Percentiles rank a stretch among this genome's conserved stretches.
Evolutionary conservation across 2,113 vertebrate species (phyloP).

Genomic region (Parus major): DNA sequence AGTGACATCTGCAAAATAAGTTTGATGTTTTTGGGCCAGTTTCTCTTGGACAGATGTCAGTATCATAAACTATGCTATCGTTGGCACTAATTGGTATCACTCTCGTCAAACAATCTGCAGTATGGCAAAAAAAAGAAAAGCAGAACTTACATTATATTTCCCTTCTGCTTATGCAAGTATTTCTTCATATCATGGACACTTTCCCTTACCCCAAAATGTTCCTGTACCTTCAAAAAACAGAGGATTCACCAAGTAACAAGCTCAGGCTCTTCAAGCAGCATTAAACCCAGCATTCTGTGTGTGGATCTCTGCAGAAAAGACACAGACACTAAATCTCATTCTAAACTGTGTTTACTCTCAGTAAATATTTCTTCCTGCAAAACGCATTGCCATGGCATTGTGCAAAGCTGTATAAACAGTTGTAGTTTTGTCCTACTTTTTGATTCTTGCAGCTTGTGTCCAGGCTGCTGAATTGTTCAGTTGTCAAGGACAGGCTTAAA

Average conservation of each 20-base stretch:
- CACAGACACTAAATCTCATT: constrained; percentile 19
- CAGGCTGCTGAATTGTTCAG: constrained; percentile 47
- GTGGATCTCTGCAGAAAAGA: constrained; percentile 7
- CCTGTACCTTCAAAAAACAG: neutral
- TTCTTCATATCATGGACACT: neutral
- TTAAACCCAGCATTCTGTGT: neutral
- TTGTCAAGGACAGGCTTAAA: constrained; percentile 68
- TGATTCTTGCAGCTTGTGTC: constrained; percentile 46
- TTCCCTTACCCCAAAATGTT: neutral
- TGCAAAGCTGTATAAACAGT: constrained; percentile 46
- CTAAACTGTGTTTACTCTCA: constrained; percentile 44
- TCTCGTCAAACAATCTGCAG: neutral
- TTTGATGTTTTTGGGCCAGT: neutral
- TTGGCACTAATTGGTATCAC: neutral
- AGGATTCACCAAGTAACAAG: neutral
- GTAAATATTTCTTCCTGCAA: constrained; percentile 45
- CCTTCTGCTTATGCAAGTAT: neutral
- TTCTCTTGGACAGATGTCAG: constrained; percentile 27
- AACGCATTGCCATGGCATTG: constrained; percentile 10
- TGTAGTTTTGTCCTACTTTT: constrained; percentile 58
- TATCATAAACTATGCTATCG: neutral
- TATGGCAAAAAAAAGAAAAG: neutral
- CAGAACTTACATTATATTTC: neutral
- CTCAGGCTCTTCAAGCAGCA: neutral
- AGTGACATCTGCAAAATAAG: constrained; percentile 39